These are phyloP conservation scores for Torymus texanus DNA, from an alignment of 2,888 invertebrate species.

Conservation along the genomic window DNA sequence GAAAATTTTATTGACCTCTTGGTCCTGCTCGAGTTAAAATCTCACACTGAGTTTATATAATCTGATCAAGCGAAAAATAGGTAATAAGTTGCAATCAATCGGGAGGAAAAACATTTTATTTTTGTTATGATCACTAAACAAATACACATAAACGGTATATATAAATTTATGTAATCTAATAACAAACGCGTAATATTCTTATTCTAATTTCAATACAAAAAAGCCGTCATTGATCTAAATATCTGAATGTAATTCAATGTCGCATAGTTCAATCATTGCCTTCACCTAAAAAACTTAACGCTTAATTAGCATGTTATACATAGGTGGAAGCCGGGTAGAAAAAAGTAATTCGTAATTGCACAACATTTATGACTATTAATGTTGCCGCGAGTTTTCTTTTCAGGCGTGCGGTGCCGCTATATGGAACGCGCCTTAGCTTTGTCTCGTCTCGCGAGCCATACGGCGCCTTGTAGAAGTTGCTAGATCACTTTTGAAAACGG, in stretches of 20 bases:
- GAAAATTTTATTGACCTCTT: slow-evolving; percentile 18
- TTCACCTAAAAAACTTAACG: slow-evolving; percentile 35
- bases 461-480: too few species aligned
- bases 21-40: not conserved
- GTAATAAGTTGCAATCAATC: too few species aligned
- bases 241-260: slow-evolving; percentile 24
- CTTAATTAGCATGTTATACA: slow-evolving; percentile 33
- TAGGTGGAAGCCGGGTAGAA: too few species aligned
- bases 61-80: too few species aligned
- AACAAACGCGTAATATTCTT: too few species aligned
- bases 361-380: slow-evolving; percentile 21
- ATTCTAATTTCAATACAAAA: slow-evolving; percentile 16
- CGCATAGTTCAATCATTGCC: slow-evolving; percentile 20
- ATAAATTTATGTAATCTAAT: too few species aligned
- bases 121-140: too few species aligned
- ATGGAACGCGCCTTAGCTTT: too few species aligned
- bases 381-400: not conserved
- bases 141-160: too few species aligned
- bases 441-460: too few species aligned
- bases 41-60: too few species aligned
- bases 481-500: slow-evolving; percentile 16
- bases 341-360: slow-evolving; percentile 21
- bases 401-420: not conserved
- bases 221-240: slow-evolving; percentile 34
- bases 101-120: too few species aligned